Evolutionary conservation across 2,797 vertebrate genomes (phyloP), one percentile per base, ranked within the genome.

Genomic region (Pitangus sulphuratus): DNA sequence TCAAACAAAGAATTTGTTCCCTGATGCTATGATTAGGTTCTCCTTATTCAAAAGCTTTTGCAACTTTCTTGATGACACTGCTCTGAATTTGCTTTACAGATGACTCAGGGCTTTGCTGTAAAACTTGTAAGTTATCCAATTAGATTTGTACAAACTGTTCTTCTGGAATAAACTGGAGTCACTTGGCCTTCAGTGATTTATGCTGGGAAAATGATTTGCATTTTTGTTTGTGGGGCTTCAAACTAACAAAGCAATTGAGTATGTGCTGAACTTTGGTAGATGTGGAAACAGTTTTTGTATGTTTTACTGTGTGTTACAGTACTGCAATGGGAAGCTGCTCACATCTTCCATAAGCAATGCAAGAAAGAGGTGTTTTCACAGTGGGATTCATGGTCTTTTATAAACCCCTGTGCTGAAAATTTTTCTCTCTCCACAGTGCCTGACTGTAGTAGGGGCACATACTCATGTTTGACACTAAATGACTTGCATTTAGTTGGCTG

Each of bases 81-180:
- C 20, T 50, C 37, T 78, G n/a, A 85, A 69, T 90, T 92, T 87
- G 44, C 76, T 70, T 74, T 70, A 68, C 24, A 77, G 65, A 93
- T 93, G 89, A 92, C 70, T 86, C 39, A 12, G 50, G 69, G 25
- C 65, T 95, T 91, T 91, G 45, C 62, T 84, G 39, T 69, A 44
- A 57, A 57, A 64, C 57, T 91, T 47, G 12, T 58, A 66, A 89
- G 84, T 72, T 78, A 69, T 62, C 76, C 72, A 81, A 86, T 88
- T 94, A 60, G 54, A 47, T 48, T 72, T 76, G 75, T 88, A 84
- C 76, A 76, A 82, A 88, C 44, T 76, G 74, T 86, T 91, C 75
- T 92, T 94, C 79, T 86, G 82, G 79, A 92, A 86, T 35, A 72
- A 88, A 62, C 53, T 66, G 37, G 65, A 87, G 54, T 72, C 84